Evolutionary conservation across 1,140 invertebrate genomes (phyloP), one percentile per base, ranked within the genome.

Genomic region (Aphis craccivora): DNA sequence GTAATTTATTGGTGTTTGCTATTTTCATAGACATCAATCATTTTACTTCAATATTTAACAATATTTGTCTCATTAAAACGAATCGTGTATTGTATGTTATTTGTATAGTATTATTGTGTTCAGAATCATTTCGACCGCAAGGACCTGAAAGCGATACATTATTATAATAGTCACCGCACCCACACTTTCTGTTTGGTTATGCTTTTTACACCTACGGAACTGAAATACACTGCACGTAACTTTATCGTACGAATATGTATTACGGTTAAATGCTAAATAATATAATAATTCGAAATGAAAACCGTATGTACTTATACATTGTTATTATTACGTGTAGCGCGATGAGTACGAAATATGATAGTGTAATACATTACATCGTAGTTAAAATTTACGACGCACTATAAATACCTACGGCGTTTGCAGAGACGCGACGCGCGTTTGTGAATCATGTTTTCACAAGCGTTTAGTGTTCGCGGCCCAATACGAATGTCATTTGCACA

Each of bases 1-100:
- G 91, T 51, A 25, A 25, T 37, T 81, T 43, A 25, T 37, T 0
- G 20, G n/a, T 45, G 90, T 83, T 67, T 35, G 60, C 55, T 81
- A n/a, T 91, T 91, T 81, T 76, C 30, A 4, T 35, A 90, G 30
- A 92, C 91, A 92, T 92, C 91, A 51, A 92, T 92, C 91, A 83
- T 92, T 48, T 37, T 83, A 91, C 20, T 45, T 60, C 88, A 25
- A 89, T 53, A 89, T 53, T 51, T 89, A n/a, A 90, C 53, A 30
- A 60, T 43, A 90, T 90, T 90, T 90, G 89, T 67, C 55, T 90
- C 89, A 30, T 90, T 43, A 90, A 40, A 60, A 90, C 23, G 88
- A 40, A 60, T 18, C 7, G 55, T 23, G 11, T 20, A 60, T 40
- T 88, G 30, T 48, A 88, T 35, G 18, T 7, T 45, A 20, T 51